Conservation (phyloP, 2,797 vertebrate species). For the Chromis chromis region DNA sequence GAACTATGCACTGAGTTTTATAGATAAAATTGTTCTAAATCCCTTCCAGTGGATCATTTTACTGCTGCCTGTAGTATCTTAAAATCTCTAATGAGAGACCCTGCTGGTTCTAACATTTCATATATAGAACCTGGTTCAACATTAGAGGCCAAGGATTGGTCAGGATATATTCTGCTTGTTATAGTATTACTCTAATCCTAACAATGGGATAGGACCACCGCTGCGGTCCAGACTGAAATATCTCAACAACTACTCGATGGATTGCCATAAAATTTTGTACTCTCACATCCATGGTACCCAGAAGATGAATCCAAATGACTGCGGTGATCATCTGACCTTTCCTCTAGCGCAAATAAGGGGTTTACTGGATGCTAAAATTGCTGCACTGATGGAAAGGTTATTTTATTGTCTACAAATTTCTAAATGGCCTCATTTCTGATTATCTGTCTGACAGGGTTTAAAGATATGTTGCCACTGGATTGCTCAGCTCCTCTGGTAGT, state of each 20-base stretch:
- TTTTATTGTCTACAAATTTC: too few species aligned
- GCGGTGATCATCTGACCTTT: background rate
- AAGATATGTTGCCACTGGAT: too few species aligned
- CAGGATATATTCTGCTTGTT: conserved; percentile 1
- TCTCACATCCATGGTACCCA: background rate
- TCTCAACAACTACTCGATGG: background rate
- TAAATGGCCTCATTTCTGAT: too few species aligned
- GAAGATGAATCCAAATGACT: background rate
- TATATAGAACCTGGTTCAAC: background rate
- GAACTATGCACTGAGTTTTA: conserved; percentile 12
- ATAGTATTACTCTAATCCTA: background rate
- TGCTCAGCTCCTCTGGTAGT: too few species aligned
- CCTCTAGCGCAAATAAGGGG: background rate
- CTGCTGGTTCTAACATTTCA: background rate
- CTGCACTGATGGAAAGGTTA: too few species aligned
- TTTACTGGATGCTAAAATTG: background rate
- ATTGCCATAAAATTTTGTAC: background rate
- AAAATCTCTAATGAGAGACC: background rate
- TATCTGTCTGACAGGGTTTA: too few species aligned
- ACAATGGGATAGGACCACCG: background rate
- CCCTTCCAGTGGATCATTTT: background rate
- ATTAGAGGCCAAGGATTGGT: conserved; percentile 1
- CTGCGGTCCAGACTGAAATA: background rate
- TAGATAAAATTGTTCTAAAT: conserved; percentile 22
- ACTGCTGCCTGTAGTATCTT: conserved; percentile 4